A percentile compares a stretch with the other conserved stretches of the same genome.
Evolutionary conservation across 2,797 vertebrate species (phyloP).

Genomic region (Arrhamphus sclerolepis): DNA sequence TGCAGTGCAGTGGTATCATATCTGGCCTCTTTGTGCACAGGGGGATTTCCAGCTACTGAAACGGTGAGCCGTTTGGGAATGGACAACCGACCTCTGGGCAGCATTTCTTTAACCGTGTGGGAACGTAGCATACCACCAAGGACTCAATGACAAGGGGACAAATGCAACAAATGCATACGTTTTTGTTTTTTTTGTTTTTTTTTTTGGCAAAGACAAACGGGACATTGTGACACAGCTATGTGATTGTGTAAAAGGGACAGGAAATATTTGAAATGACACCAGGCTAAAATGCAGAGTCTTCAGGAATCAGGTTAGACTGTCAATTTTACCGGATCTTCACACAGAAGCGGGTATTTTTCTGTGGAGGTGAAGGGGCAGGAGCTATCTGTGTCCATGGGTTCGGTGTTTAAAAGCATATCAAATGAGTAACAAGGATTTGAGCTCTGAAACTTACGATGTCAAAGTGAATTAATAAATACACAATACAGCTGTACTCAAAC

Average conservation of each 20-base stretch:
- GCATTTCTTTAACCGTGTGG: conserved; percentile 78
- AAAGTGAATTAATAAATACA: not conserved
- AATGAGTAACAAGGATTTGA: not conserved
- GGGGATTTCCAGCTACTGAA: conserved; percentile 85
- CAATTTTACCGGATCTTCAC: conserved; percentile 11
- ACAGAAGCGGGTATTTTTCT: conserved; percentile 1
- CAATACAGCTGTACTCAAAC: not conserved
- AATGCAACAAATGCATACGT: conserved; percentile 21
- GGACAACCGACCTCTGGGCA: conserved; percentile 77
- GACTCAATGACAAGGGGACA: conserved; percentile 51
- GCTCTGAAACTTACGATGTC: not conserved
- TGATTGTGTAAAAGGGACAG: conserved; percentile 20
- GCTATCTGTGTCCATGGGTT: not conserved
- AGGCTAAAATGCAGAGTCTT: conserved; percentile 2
- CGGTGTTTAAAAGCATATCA: not conserved
- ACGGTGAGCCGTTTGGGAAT: conserved; percentile 84
- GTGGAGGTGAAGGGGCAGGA: not conserved
- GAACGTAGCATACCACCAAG: conserved; percentile 63
- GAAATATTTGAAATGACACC: conserved; percentile 22
- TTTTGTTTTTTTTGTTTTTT: not conserved
- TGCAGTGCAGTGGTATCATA: conserved; percentile 84
- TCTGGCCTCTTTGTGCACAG: conserved; percentile 82
- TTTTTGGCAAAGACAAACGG: conserved; percentile 3
- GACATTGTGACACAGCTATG: conserved; percentile 13
- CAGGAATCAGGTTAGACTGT: conserved; percentile 4